Conservation (phyloP, 2,797 vertebrate species). For the Acipenser transmontanus region DNA sequence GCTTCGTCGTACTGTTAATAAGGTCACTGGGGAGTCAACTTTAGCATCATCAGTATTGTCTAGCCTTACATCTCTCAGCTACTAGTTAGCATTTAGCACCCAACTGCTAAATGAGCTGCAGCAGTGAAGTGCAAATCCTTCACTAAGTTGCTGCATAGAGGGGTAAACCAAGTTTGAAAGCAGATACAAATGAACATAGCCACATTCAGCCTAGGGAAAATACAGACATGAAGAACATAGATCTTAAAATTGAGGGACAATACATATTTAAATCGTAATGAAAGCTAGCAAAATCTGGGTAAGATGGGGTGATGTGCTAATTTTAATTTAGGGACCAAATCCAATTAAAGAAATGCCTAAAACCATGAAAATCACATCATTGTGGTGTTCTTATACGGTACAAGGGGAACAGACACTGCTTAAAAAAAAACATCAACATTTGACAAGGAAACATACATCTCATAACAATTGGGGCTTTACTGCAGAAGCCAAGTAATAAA, state of each 20-base stretch:
- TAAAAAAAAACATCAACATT: slow-evolving; percentile 4
- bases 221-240: slow-evolving; percentile 32
- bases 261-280: neutral
- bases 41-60: slow-evolving; percentile 51
- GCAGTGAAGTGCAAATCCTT: slow-evolving; percentile 33
- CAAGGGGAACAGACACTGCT: slow-evolving; percentile 3
- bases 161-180: slow-evolving; percentile 9
- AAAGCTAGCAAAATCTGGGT: neutral
- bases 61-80: slow-evolving; percentile 26
- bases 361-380: too few relatives aligned
- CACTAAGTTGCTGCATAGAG: neutral
- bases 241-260: neutral
- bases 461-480: neutral
- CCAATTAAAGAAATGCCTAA: too few relatives aligned
- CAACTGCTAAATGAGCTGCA: slow-evolving; percentile 39
- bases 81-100: slow-evolving; percentile 34
- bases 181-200: slow-evolving; percentile 32
- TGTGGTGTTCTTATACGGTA: neutral
- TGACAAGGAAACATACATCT: neutral
- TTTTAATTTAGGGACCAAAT: too few relatives aligned
- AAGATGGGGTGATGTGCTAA: too few relatives aligned
- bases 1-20: slow-evolving; percentile 44
- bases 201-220: slow-evolving; percentile 46
- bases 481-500: neutral
- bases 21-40: slow-evolving; percentile 43